Percentiles rank a stretch among this genome's conserved stretches.
Conservation (phyloP, 1,140 invertebrate genomes). For the Drosophila teissieri region DNA sequence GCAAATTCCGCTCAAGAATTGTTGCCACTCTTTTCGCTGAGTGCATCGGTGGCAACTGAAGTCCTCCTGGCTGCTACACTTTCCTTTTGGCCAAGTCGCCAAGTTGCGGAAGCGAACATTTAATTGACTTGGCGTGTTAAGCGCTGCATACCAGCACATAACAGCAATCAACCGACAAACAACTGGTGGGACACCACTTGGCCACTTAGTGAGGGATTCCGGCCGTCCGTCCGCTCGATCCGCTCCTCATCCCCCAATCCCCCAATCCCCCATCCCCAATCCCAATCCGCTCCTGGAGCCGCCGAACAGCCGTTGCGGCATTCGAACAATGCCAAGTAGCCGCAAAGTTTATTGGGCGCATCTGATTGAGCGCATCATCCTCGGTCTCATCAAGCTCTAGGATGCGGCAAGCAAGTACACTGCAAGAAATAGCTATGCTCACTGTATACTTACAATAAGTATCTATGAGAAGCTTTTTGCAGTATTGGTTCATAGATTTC, state of each 20-base stretch:
- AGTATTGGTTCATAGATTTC: too few relatives aligned
- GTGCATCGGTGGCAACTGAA: background rate
- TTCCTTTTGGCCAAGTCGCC: constrained; percentile 61
- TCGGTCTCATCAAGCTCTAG: constrained; percentile 13
- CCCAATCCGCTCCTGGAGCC: background rate
- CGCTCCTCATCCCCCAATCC: background rate
- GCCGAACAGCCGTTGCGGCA: constrained; percentile 27
- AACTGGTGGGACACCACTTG: constrained; percentile 63
- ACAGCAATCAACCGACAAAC: constrained; percentile 73
- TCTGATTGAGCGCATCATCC: constrained; percentile 64
- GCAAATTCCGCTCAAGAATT: too few relatives aligned
- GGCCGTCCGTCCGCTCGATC: background rate
- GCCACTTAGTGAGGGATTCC: constrained; percentile 57
- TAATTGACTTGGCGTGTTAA: constrained; percentile 83
- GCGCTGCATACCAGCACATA: constrained; percentile 75
- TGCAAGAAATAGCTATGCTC: background rate
- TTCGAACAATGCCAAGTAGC: constrained; percentile 73
- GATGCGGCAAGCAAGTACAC: constrained; percentile 6
- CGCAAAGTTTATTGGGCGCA: constrained; percentile 71
- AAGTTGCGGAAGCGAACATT: constrained; percentile 76
- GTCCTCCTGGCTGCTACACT: constrained; percentile 50
- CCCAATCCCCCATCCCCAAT: background rate
- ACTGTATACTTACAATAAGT: too few relatives aligned
- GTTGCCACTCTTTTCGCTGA: background rate
- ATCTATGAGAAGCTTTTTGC: too few relatives aligned